Conservation (phyloP, 2,113 vertebrate genomes). For the Agapornis roseicollis region DNA sequence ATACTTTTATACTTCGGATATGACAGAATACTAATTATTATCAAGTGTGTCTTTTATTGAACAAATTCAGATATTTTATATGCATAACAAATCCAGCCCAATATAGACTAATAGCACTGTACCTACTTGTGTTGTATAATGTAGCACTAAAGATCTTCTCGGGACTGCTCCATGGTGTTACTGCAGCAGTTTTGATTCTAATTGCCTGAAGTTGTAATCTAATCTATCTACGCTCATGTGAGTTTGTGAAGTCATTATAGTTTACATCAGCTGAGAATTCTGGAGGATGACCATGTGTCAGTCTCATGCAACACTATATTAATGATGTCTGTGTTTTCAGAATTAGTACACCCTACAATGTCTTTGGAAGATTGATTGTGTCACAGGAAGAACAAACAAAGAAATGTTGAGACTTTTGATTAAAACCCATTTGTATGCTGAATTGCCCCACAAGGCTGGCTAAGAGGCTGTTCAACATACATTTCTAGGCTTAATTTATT, state of each 20-base stretch:
- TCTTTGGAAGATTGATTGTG: background rate
- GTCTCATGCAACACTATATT: background rate
- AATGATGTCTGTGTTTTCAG: background rate
- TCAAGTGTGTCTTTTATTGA: background rate
- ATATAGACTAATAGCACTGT: background rate
- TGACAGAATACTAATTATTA: background rate
- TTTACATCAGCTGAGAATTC: background rate
- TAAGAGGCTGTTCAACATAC: background rate
- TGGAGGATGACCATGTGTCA: background rate
- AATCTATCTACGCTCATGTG: background rate
- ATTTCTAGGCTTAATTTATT: background rate
- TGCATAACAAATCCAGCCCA: background rate
- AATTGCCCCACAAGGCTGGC: background rate
- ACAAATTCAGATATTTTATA: background rate
- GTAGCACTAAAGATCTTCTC: background rate
- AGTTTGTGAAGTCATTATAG: background rate
- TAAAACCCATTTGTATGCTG: background rate
- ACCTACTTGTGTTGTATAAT: background rate
- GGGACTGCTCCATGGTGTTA: background rate
- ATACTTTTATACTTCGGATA: background rate
- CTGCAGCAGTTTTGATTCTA: background rate
- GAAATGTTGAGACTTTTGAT: background rate
- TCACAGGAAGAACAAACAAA: background rate
- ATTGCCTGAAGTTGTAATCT: background rate
- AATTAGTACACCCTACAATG: background rate